Percentiles rank a stretch among this genome's conserved stretches.
These are phyloP conservation scores for Microvelia longipes DNA, from an alignment of 1,140 invertebrate genomes.

Conservation along the genomic window DNA sequence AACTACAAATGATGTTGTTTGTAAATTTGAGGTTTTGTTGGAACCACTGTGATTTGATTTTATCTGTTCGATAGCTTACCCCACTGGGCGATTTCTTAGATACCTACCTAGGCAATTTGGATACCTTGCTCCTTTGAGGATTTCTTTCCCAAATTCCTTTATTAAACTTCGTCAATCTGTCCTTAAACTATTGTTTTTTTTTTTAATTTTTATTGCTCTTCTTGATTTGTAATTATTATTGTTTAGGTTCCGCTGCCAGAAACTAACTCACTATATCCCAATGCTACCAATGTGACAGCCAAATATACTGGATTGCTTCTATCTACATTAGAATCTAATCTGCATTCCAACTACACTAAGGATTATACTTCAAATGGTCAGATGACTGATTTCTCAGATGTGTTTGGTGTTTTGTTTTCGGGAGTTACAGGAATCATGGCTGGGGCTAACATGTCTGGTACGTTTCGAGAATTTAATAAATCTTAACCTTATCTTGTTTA, in stretches of 20 bases:
- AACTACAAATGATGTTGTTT: not conserved
- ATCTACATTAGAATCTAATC: slow-evolving; percentile 56
- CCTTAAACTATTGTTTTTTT: not conserved
- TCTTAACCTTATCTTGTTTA: no score
- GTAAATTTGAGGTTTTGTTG: not conserved
- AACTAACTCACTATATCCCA: slow-evolving; percentile 46
- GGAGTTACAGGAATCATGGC: slow-evolving; percentile 99
- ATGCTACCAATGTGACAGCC: slow-evolving; percentile 38
- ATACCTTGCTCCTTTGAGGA: no score
- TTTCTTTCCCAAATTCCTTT: no score
- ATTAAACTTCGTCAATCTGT: no score
- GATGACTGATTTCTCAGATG: slow-evolving; percentile 67
- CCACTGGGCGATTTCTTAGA: no score
- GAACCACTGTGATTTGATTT: no score
- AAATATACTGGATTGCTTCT: slow-evolving; percentile 67
- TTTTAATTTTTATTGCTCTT: not conserved
- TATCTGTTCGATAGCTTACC: no score
- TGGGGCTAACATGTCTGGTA: slow-evolving; percentile 97
- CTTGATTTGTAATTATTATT: slow-evolving; percentile 4
- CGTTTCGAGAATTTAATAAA: no score
- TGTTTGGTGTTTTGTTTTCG: slow-evolving; percentile 88
- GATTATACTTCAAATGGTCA: slow-evolving; percentile 67
- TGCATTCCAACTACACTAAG: slow-evolving; percentile 57
- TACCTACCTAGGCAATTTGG: no score
- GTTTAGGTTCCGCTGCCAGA: slow-evolving; percentile 53